Evolutionary conservation across 2,888 invertebrate species (phyloP).

Genomic region (Eueremaeus valkanovi): DNA sequence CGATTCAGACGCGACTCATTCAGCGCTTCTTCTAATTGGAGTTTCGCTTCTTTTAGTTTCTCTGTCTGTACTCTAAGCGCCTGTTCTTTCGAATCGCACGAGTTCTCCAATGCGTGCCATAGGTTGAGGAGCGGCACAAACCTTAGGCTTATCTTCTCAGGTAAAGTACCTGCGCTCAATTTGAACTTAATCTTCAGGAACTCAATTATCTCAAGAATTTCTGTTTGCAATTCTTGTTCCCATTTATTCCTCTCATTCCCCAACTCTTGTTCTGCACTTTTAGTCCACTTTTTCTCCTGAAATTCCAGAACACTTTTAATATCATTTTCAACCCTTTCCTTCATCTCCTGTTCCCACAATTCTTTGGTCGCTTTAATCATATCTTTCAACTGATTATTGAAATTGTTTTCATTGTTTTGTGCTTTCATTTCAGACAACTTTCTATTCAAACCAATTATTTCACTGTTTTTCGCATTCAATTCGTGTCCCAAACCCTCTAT

Average conservation of each 20-base stretch:
- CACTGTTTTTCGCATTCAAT: constrained; percentile 3
- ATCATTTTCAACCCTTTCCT: constrained; percentile 8
- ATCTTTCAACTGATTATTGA: background rate
- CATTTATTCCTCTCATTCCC: background rate
- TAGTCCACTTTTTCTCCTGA: background rate
- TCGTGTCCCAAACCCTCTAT: constrained; percentile 2
- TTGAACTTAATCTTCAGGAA: background rate
- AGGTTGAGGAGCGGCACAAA: constrained; percentile 5
- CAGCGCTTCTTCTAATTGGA: constrained; percentile 21
- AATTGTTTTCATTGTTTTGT: background rate
- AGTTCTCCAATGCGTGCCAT: constrained; percentile 4
- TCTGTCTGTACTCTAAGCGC: background rate
- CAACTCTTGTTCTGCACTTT: constrained; percentile 17
- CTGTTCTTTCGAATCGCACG: constrained; percentile 2
- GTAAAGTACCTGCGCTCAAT: background rate
- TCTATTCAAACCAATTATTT: background rate
- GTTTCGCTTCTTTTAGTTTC: constrained; percentile 18
- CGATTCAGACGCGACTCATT: background rate
- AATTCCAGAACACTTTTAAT: background rate
- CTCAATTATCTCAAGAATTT: background rate
- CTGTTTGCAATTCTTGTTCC: constrained; percentile 19
- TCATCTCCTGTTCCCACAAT: constrained; percentile 25
- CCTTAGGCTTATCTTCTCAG: background rate
- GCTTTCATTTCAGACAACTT: background rate
- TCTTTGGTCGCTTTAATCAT: constrained; percentile 28